Percentiles rank a stretch among this genome's conserved stretches.
Evolutionary conservation across 2,888 invertebrate genomes (phyloP).

Genomic region (Matsumyia berberina): DNA sequence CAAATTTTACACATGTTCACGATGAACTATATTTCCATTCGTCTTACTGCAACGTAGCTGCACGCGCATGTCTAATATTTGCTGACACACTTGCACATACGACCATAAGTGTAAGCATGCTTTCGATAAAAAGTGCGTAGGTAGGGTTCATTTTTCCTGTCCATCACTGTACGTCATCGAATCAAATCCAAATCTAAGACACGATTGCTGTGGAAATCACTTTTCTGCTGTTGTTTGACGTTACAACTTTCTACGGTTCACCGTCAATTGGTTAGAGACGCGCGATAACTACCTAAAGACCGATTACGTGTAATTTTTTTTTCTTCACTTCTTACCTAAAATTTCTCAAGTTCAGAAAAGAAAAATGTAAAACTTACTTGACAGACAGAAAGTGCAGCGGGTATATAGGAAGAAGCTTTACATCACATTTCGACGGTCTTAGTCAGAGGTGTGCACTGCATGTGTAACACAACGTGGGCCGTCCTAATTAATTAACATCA

Average conservation of each 20-base stretch:
- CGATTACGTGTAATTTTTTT: slow-evolving; percentile 13
- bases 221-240: not conserved
- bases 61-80: not conserved
- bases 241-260: slow-evolving; percentile 60
- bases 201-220: slow-evolving; percentile 33
- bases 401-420: not conserved
- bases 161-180: slow-evolving; percentile 11
- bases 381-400: slow-evolving; percentile 23
- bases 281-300: slow-evolving; percentile 28
- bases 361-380: slow-evolving; percentile 12
- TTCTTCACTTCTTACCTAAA: slow-evolving; percentile 25
- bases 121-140: slow-evolving; percentile 17
- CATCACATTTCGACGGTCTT: slow-evolving; percentile 4
- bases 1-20: too few species aligned
- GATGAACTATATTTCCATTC: too few species aligned
- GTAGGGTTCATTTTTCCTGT: slow-evolving; percentile 19
- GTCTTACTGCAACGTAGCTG: too few species aligned
- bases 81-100: not conserved
- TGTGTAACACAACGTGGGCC: not conserved
- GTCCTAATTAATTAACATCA: slow-evolving; percentile 32
- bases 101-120: not conserved
- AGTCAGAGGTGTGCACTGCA: not conserved
- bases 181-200: slow-evolving; percentile 17
- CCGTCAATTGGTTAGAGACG: slow-evolving; percentile 49
- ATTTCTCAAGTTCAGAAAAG: not conserved